Conservation (phyloP, 2,797 vertebrate species). For the Pseudocheirus occidentalis region DNA sequence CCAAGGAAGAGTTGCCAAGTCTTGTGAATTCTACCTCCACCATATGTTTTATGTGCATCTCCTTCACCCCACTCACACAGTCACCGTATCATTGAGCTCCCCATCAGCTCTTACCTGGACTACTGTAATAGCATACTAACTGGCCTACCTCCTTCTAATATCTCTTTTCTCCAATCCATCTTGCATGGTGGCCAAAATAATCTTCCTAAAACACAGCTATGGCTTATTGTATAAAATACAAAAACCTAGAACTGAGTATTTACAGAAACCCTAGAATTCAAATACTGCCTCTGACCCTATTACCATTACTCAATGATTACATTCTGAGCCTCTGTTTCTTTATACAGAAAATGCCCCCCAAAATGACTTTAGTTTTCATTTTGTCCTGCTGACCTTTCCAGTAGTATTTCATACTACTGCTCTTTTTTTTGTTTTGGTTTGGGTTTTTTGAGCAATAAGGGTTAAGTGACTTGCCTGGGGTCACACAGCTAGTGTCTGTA, state of each 20-base stretch:
- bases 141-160: not conserved
- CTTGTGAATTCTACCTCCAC: not conserved
- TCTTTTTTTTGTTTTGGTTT: too few relatives aligned
- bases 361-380: too few relatives aligned
- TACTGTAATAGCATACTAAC: not conserved
- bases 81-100: too few relatives aligned
- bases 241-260: not conserved
- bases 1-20: not conserved
- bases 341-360: not conserved
- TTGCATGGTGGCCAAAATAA: not conserved
- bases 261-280: not conserved
- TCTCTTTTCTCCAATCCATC: not conserved
- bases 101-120: too few relatives aligned
- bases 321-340: not conserved
- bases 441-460: too few relatives aligned
- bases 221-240: not conserved
- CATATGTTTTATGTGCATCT: not conserved
- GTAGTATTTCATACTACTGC: too few relatives aligned
- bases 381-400: too few relatives aligned
- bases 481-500: too few relatives aligned
- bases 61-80: too few relatives aligned
- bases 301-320: not conserved
- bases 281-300: not conserved
- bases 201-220: not conserved
- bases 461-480: too few relatives aligned